Base-by-base conservation (phyloP, 2,797 vertebrate genomes). In the Prunella strophiata region DNA sequence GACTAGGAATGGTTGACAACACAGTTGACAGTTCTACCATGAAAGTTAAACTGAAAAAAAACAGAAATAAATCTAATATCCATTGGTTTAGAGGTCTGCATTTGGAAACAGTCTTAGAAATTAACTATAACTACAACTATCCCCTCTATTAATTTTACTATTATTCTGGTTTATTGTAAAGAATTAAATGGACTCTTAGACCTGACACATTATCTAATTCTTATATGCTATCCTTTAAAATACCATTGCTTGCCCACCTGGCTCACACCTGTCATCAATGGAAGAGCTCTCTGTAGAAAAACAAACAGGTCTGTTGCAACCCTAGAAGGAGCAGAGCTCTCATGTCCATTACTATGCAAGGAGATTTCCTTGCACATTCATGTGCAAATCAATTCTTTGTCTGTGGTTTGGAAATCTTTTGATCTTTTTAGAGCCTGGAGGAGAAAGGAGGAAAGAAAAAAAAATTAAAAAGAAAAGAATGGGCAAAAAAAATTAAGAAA, bases 1-100 rank as follows among this genome's bases (percentile, higher is more conserved):
- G 38, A 55, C 40, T 65, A 54, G 66, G 52, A 48, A 85, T 80
- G 67, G 77, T 30, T 95, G 93, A 92, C 16, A 66, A 48, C 27
- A 67, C 5, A 62, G 51, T 40, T 93, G 85, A 74, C 38, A 94
- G 54, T 13, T 93, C 84, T 91, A 92, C 17, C 42, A 55, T 63
- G 47, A 82, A 88, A 87, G 51, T 63, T 93, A 91, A 97, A 89
- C 43, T 67, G 34, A 84, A 50, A 94, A 73, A 93, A 91, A 88
- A 89, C 57, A 91, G 63, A 84, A 96, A 88, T 68, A 89, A 94
- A 76, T 80, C 62, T 30, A 50, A 25, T 72, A 66, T 94, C 84
- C 74, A 16, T 38, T 84, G 50, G 72, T 72, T 93, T 88, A 76
- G 29, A 91, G 40, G 20, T 38, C 42, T 89, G 16, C 16, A 55